These are phyloP conservation scores for Mastomys natalensis DNA, from an alignment of 2,113 vertebrate species.

Conservation along the genomic window DNA sequence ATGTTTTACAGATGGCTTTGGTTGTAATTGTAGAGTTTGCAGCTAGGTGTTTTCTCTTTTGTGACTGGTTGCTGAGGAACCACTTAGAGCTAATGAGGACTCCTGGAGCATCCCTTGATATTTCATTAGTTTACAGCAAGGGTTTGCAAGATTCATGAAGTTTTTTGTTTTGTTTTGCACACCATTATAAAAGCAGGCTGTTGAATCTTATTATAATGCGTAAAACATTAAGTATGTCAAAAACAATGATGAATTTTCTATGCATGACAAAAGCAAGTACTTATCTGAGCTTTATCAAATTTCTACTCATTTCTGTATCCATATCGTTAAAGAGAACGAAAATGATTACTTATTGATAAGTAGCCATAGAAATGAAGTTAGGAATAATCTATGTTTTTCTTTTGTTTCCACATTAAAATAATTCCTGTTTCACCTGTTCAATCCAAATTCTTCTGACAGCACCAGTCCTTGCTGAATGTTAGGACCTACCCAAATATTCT, in stretches of 20 bases:
- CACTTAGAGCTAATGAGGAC: constrained; percentile 55
- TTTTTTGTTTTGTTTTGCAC: neutral
- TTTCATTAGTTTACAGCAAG: constrained; percentile 66
- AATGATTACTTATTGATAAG: neutral
- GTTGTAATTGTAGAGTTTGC: neutral
- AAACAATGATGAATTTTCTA: constrained; percentile 16
- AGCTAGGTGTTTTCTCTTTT: neutral
- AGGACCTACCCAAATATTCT: neutral
- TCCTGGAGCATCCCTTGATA: constrained; percentile 40
- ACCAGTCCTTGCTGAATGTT: neutral
- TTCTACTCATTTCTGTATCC: neutral
- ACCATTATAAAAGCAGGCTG: constrained; percentile 16
- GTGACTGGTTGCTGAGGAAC: constrained; percentile 54
- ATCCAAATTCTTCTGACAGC: neutral
- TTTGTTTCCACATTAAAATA: neutral
- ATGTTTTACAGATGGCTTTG: neutral
- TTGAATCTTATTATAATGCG: neutral
- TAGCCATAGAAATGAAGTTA: neutral
- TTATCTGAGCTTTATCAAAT: neutral
- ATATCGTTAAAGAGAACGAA: neutral
- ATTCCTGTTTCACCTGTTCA: neutral
- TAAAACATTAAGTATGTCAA: constrained; percentile 42
- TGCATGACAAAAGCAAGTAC: constrained; percentile 7
- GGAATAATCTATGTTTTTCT: neutral
- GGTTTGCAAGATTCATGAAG: constrained; percentile 36